These are phyloP conservation scores for Cryptoleucopteryx plumbea DNA, from an alignment of 2,113 vertebrate species.

Conservation along the genomic window DNA sequence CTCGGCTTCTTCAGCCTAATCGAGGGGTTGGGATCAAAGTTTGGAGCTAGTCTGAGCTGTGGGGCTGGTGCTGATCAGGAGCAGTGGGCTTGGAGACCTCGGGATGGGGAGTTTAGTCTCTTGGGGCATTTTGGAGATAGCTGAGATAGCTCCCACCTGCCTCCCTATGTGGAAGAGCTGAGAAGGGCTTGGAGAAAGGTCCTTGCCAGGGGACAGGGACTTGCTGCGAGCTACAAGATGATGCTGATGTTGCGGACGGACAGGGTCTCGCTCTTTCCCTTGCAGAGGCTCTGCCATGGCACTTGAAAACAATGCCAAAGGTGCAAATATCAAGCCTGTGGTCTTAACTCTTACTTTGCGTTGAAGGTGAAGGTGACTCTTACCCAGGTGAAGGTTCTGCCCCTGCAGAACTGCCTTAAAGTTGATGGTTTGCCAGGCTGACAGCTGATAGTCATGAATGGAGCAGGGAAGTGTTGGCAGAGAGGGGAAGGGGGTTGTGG, in stretches of 20 bases:
- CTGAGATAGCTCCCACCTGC: background rate
- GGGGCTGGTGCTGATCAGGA: background rate
- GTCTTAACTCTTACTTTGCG: background rate
- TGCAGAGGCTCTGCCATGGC: background rate
- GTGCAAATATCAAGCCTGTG: background rate
- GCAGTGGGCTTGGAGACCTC: background rate
- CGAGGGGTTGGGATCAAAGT: background rate
- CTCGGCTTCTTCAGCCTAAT: background rate
- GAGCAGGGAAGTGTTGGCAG: background rate
- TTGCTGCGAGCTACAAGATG: background rate
- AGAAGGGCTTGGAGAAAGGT: background rate
- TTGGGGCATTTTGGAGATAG: background rate
- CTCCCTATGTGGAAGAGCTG: background rate
- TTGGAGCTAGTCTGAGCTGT: background rate
- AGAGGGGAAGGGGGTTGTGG: background rate
- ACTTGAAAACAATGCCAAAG: background rate
- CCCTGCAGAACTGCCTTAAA: background rate
- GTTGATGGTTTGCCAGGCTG: background rate
- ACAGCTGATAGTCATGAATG: background rate
- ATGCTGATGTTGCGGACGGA: rapidly evolving
- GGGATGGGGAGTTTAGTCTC: background rate
- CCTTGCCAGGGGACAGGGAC: background rate
- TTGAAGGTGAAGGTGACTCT: background rate
- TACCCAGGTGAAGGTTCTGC: background rate
- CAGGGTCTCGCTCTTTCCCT: rapidly evolving